Conservation (phyloP, 2,113 vertebrate genomes). For the Rallus limicola region DNA sequence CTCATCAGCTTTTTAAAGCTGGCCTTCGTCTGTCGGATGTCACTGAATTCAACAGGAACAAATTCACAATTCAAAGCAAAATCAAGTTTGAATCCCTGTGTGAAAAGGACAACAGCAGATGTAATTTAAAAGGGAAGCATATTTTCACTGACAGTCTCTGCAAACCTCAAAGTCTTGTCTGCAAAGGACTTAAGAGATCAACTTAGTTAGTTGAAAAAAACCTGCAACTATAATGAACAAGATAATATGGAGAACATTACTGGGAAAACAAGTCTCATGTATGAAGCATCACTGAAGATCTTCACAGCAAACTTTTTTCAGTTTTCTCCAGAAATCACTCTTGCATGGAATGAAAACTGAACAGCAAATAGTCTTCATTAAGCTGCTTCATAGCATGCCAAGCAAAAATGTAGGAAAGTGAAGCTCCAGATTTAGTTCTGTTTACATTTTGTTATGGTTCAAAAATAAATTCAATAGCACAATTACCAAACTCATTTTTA, state of each 20-base stretch:
- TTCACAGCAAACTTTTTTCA: neutral
- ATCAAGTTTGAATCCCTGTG: constrained; percentile 92
- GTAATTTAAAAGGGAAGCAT: neutral
- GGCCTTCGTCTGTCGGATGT: constrained; percentile 91
- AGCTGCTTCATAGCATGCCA: neutral
- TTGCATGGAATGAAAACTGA: neutral
- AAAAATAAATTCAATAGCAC: neutral
- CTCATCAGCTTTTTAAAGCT: constrained; percentile 96
- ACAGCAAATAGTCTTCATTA: neutral
- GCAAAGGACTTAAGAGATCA: neutral
- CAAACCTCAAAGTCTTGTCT: neutral
- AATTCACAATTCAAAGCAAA: constrained; percentile 94
- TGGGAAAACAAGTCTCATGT: neutral
- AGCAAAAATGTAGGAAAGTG: neutral
- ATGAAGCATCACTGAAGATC: neutral
- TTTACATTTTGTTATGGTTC: neutral
- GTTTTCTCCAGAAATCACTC: neutral
- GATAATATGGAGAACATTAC: neutral
- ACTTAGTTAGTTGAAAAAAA: neutral
- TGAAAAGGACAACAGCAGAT: constrained; percentile 45
- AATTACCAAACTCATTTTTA: neutral
- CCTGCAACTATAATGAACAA: neutral
- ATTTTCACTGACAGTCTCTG: neutral
- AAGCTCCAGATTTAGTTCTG: neutral
- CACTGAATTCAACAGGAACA: constrained; percentile 95